These are phyloP conservation scores for Caenorhabditis virilis DNA, from an alignment of 2,888 invertebrate genomes.

Conservation along the genomic window DNA sequence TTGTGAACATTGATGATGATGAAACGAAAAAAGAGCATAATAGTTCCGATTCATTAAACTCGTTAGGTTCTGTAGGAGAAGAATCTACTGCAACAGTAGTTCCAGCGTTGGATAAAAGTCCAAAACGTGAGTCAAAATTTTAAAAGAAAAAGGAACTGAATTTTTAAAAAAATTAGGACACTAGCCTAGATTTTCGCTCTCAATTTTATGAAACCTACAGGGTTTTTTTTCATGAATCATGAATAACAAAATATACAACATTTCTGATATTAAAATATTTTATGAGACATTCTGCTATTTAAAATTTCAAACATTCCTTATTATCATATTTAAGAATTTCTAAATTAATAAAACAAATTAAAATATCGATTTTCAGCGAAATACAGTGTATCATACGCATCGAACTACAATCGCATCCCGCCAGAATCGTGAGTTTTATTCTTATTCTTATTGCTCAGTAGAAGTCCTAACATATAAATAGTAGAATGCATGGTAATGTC, in stretches of 20 bases:
- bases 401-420: constrained; percentile 55
- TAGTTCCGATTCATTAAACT: constrained; percentile 57
- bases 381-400: constrained; percentile 58
- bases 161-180: too few relatives aligned
- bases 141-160: too few relatives aligned
- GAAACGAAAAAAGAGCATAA: constrained; percentile 18
- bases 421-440: constrained; percentile 54
- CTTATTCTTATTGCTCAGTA: background rate
- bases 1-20: background rate
- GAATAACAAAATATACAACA: too few relatives aligned
- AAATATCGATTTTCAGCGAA: constrained; percentile 42
- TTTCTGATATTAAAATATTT: too few relatives aligned
- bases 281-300: too few relatives aligned
- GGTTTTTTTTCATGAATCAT: too few relatives aligned
- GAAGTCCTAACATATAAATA: background rate
- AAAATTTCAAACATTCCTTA: too few relatives aligned
- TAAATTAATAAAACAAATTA: background rate
- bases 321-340: constrained; percentile 2
- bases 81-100: constrained; percentile 29
- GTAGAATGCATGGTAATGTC: background rate
- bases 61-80: constrained; percentile 38
- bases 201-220: too few relatives aligned
- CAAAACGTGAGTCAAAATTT: constrained; percentile 16
- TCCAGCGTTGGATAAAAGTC: constrained; percentile 11
- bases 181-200: too few relatives aligned